These are phyloP conservation scores for Kryphioiulus occultus DNA, from an alignment of 2,888 invertebrate genomes.

Conservation along the genomic window DNA sequence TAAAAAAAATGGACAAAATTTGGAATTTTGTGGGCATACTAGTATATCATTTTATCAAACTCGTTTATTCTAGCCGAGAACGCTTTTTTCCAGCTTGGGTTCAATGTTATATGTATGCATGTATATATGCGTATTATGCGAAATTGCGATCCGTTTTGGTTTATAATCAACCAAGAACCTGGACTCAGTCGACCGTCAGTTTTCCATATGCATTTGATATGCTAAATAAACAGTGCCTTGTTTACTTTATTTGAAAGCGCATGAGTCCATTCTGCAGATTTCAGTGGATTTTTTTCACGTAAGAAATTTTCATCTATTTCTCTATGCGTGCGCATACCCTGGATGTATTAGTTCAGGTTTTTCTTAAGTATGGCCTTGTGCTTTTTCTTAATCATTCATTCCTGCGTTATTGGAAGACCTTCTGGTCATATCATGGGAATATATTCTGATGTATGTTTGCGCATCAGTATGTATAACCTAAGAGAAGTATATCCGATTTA, in stretches of 20 bases:
- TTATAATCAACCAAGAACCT: not conserved
- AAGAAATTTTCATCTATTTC: conserved; percentile 25
- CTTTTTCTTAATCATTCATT: conserved; percentile 33
- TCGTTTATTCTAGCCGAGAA: not conserved
- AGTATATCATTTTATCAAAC: not conserved
- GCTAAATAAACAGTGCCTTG: conserved; percentile 8
- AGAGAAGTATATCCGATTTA: not conserved
- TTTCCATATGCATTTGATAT: conserved; percentile 25
- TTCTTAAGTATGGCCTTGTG: conserved; percentile 15
- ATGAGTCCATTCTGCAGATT: conserved; percentile 4
- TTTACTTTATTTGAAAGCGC: not conserved
- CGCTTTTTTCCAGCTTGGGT: not conserved
- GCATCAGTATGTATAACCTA: conserved; percentile 11
- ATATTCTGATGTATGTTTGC: conserved; percentile 1
- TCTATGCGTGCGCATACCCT: not conserved
- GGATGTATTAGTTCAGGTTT: not conserved
- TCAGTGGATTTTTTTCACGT: not conserved
- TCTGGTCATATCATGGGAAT: conserved; percentile 11
- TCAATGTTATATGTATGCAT: not conserved
- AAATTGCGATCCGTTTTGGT: not conserved
- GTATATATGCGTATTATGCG: not conserved
- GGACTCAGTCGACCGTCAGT: not conserved
- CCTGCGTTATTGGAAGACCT: conserved; percentile 13
- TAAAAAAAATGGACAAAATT: not conserved
- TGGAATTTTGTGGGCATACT: not conserved